These are phyloP conservation scores for Centropus bengalensis DNA, from an alignment of 2,113 vertebrate genomes.

Conservation along the genomic window DNA sequence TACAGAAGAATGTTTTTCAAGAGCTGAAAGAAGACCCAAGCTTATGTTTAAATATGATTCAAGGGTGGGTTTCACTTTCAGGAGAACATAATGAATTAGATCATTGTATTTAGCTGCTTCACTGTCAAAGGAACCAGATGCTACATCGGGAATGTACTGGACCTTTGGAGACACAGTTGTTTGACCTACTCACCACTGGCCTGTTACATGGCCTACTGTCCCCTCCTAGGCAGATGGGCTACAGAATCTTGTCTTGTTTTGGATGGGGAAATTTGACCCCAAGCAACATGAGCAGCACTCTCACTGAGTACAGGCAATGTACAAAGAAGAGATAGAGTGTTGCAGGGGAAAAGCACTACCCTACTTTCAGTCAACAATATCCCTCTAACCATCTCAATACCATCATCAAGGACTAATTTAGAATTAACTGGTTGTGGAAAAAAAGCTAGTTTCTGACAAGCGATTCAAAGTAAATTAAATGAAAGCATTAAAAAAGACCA, in stretches of 20 bases:
- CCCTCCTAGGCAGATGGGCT: neutral
- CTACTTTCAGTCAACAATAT: neutral
- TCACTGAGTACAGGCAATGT: neutral
- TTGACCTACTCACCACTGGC: neutral
- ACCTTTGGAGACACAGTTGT: neutral
- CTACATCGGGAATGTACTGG: neutral
- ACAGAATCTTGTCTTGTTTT: neutral
- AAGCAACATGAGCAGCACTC: neutral
- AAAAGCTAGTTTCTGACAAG: neutral
- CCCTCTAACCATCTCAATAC: neutral
- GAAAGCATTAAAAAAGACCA: neutral
- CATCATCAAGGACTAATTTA: neutral
- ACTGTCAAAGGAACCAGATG: neutral
- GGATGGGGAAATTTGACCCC: neutral
- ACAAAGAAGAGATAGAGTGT: neutral
- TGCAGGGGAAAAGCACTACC: fast-evolving
- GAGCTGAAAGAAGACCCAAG: neutral
- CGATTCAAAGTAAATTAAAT: neutral
- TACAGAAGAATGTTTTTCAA: neutral
- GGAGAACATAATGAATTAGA: neutral
- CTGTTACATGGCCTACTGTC: neutral
- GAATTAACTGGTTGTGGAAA: neutral
- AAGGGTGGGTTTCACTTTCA: neutral
- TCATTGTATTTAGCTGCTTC: neutral
- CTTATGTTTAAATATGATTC: neutral